Percentiles rank a stretch among this genome's conserved stretches.
These are phyloP conservation scores for Dascillus cervinus DNA, from an alignment of 2,888 invertebrate genomes.

Conservation along the genomic window DNA sequence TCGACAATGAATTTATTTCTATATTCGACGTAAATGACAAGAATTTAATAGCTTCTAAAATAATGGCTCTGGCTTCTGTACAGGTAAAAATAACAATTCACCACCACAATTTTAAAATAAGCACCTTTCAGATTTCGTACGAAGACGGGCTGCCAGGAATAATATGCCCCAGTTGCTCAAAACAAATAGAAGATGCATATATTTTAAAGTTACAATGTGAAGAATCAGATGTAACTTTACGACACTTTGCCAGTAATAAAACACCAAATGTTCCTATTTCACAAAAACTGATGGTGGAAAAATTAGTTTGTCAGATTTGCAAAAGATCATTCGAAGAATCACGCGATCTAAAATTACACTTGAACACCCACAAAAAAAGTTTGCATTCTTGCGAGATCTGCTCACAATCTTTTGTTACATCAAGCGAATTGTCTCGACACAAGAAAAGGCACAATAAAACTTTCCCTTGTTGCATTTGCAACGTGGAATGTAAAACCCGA, in stretches of 20 bases:
- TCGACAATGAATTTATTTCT: constrained; percentile 15
- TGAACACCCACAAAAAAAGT: constrained; percentile 12
- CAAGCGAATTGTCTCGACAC: constrained; percentile 13
- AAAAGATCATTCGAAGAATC: constrained; percentile 12
- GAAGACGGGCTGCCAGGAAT: constrained; percentile 22
- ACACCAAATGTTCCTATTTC: not conserved
- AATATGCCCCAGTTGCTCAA: constrained; percentile 19
- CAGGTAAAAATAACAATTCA: constrained; percentile 17
- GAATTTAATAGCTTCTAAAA: constrained; percentile 17
- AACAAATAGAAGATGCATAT: constrained; percentile 22
- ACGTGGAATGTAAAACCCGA: not conserved
- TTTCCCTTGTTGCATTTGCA: not conserved
- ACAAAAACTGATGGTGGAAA: constrained; percentile 1
- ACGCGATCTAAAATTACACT: constrained; percentile 14
- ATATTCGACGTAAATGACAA: constrained; percentile 15
- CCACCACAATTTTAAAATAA: not conserved
- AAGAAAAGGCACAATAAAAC: constrained; percentile 9
- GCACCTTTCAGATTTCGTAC: constrained; percentile 17
- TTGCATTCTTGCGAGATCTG: constrained; percentile 11
- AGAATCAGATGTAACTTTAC: constrained; percentile 19
- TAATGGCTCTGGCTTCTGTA: constrained; percentile 21
- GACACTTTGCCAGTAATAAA: constrained; percentile 14
- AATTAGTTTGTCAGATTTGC: constrained; percentile 12
- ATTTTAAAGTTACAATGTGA: constrained; percentile 21
- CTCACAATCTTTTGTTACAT: constrained; percentile 12